Evolutionary conservation across 2,888 invertebrate species (phyloP), one percentile per base, ranked within the genome.

Genomic region (Drosophila bunnanda): DNA sequence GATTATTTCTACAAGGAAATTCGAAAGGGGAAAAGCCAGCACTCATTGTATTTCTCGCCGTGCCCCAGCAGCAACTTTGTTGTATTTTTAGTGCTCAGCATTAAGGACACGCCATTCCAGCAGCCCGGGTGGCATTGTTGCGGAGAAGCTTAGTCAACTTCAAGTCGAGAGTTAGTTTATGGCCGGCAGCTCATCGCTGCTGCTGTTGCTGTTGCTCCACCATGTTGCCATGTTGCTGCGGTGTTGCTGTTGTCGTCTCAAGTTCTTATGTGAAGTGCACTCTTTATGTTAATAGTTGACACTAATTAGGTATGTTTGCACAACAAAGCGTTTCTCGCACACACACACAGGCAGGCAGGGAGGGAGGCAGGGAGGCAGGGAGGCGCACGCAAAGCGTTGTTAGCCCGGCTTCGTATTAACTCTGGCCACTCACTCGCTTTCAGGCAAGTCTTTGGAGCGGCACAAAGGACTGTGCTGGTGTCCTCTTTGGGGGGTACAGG

Each of bases 271-370:
- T 88, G 85, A 78, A 85, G 88, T 79, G 81, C 82, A 82, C 88
- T 85, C 85, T 88, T 85, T 85, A 85, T 88, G 85, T 88, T 85
- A 88, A 85, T 88, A 85, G 85, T 85, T 85, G 88, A 85, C 84
- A 85, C 84, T 85, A 85, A 87, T 85, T 85, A 85, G 84, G 76
- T 82, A 81, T 88, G 88, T 85, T 82, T 81, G 82, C 81, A 87
- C 82, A 87, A 87, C 88, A 85, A 82, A 84, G 85, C 88, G 73
- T 64, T 50, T 20, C 65, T 65, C 34, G 20, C 34, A 50, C n/a
- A 46, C 46, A 64, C 20, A 43, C 20, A 20, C 41, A 22, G 25
- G 25, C 17, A 38, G 7, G 8, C 36, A 3, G 15, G 36, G 3
- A 12, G 17, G 17, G 17, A 61, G 17, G 7, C 2, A n/a, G n/a